phyloP scores from a whole-genome alignment of 2,113 vertebrate genomes.

The Morphnarchus princeps region DNA sequence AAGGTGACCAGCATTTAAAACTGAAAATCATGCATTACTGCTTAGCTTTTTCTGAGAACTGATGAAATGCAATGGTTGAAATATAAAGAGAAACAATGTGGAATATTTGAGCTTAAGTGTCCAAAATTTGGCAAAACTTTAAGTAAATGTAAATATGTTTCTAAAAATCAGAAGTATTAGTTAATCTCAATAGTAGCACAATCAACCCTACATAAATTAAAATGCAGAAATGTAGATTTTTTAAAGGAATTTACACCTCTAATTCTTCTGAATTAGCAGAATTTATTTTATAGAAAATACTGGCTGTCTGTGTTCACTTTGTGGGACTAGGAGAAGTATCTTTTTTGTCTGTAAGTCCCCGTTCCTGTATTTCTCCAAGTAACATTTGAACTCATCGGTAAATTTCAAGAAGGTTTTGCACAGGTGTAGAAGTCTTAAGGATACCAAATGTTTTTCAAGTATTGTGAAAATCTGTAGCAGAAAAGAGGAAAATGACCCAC shows the following conservation, averaged over 20 bases:
- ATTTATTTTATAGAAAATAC: background rate
- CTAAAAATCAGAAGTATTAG: background rate
- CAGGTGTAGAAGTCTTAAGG: background rate
- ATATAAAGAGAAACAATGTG: background rate
- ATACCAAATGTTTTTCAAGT: background rate
- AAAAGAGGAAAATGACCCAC: background rate
- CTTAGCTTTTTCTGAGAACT: background rate
- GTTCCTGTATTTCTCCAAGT: background rate
- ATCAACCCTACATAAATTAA: background rate
- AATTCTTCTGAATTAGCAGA: background rate
- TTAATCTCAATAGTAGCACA: background rate
- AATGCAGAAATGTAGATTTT: background rate
- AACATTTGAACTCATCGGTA: background rate
- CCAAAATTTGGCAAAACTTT: background rate
- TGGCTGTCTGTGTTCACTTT: background rate
- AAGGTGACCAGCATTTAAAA: background rate
- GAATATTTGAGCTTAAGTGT: background rate
- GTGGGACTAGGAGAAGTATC: background rate
- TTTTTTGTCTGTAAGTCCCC: background rate
- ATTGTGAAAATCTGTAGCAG: background rate
- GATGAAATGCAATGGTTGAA: background rate
- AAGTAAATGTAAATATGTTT: background rate
- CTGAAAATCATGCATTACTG: background rate
- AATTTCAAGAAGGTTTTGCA: background rate
- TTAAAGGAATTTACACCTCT: background rate